Percentiles rank a stretch among this genome's conserved stretches.
Evolutionary conservation across 2,113 vertebrate species (phyloP).

Genomic region (Pomatostomus ruficeps): DNA sequence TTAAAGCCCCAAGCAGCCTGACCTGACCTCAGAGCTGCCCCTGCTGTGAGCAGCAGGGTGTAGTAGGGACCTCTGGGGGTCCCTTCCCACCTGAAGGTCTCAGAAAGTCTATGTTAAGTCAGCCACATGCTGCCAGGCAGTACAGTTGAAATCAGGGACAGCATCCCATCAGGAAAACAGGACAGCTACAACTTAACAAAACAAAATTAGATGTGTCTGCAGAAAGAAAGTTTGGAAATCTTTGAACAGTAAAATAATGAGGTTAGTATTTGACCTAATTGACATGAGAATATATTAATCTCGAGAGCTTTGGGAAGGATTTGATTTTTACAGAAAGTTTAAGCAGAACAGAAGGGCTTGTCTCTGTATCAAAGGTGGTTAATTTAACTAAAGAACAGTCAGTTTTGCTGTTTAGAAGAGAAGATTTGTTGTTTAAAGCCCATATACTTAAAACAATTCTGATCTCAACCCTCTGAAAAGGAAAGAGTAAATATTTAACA

Average conservation of each 20-base stretch:
- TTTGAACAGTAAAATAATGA: neutral
- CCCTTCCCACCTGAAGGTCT: neutral
- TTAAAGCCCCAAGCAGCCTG: neutral
- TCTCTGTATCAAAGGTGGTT: neutral
- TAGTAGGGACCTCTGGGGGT: neutral
- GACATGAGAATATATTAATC: neutral
- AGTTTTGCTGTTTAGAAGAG: neutral
- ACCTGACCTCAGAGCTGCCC: neutral
- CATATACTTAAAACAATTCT: neutral
- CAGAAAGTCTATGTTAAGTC: rapidly evolving
- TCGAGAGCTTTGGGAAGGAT: neutral
- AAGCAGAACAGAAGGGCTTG: neutral
- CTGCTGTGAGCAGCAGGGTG: neutral
- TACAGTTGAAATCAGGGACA: neutral
- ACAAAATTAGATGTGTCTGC: neutral
- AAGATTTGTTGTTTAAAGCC: neutral
- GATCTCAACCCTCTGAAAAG: neutral
- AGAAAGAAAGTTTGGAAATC: neutral
- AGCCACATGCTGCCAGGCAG: neutral
- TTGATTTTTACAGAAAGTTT: neutral
- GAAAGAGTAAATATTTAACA: neutral
- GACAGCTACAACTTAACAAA: neutral
- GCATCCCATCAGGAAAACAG: neutral
- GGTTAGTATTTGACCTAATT: constrained; percentile 23
- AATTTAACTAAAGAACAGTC: neutral